phyloP scores from a whole-genome alignment of 2,888 invertebrate species.

The Clivina fossor region DNA sequence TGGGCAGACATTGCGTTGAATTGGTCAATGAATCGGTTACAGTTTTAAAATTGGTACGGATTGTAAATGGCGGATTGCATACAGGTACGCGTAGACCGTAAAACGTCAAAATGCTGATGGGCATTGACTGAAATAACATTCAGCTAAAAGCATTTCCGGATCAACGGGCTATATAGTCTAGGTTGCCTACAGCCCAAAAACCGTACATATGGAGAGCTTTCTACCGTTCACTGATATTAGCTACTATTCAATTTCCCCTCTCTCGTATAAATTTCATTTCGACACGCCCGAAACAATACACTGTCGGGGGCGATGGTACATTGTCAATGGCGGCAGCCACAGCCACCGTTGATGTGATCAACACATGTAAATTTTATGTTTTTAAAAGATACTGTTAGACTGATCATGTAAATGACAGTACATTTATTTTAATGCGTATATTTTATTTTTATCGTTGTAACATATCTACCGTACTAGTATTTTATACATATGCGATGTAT shows the following conservation, averaged over 20 bases:
- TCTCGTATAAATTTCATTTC: conserved; percentile 46
- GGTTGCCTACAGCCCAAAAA: background rate
- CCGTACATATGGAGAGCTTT: conserved; percentile 39
- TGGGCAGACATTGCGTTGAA: too few relatives aligned
- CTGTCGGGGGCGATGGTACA: too few relatives aligned
- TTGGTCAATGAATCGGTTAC: too few relatives aligned
- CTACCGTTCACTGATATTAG: conserved; percentile 43
- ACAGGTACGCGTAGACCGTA: conserved; percentile 48
- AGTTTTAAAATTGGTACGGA: too few relatives aligned
- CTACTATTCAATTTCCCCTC: conserved; percentile 48
- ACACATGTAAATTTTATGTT: conserved; percentile 30
- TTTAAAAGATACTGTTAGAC: too few relatives aligned
- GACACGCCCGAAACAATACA: conserved; percentile 43
- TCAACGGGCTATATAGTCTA: conserved; percentile 40
- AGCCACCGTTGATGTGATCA: background rate
- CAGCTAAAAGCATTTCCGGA: conserved; percentile 51
- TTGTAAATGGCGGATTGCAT: too few relatives aligned
- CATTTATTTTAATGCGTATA: too few relatives aligned
- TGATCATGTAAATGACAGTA: too few relatives aligned
- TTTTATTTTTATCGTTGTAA: too few relatives aligned
- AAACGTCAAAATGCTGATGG: conserved; percentile 50
- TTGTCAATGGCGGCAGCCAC: background rate
- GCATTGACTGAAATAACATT: conserved; percentile 50
- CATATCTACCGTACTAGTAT: too few relatives aligned
- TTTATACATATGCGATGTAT: too few relatives aligned